Evolutionary conservation across 2,113 vertebrate genomes (phyloP), one percentile per base, ranked within the genome.

Genomic region (Forbesichthys papilliferus): DNA sequence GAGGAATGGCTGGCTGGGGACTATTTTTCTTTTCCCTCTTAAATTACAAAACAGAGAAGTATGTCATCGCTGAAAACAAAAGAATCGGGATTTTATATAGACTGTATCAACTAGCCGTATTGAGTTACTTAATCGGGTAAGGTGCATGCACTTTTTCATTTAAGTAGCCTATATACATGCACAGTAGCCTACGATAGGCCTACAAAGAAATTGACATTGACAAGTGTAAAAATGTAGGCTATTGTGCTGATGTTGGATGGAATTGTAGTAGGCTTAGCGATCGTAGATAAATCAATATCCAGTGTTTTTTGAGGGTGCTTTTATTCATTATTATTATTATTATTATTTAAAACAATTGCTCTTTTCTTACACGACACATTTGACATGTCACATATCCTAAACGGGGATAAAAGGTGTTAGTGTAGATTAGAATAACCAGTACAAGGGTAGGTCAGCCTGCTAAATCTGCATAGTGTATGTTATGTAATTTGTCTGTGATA

Each of bases 41-140:
- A 11, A 95, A 99, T 86, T 99, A 98, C 86, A 99, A 98, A 84
- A 99, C 97, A 0, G 95, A 95, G 78, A 99, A 99, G 84, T 97
- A 94, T 80, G 96, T 99, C 81, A 94, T 99, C 52, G 96, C 95
- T 0, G 94, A 95, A 88, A 98, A 95, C 93, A 96, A 93, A 89
- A 96, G 91, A 82, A 95, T 99, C 48, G 97, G 97, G 64, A 80
- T 98, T 57, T 91, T 98, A 60, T 98, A 96, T 48, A 82, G 97
- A 53, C 88, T 94, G 66, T 91, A 96, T 83, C 97, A 99, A 90
- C 86, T 97, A 71, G 92, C 91, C 64, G 93, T 98, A 71, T 90
- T 99, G 90, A 91, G 90, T 20, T 99, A 99, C 92, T 87, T 98
- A 65, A 93, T 98, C 87, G 94, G 95, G 96, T 98, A 93, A 93